A percentile compares a stretch with the other conserved stretches of the same genome.
phyloP scores from a whole-genome alignment of 2,888 invertebrate genomes.

The Gerris lacustris region DNA sequence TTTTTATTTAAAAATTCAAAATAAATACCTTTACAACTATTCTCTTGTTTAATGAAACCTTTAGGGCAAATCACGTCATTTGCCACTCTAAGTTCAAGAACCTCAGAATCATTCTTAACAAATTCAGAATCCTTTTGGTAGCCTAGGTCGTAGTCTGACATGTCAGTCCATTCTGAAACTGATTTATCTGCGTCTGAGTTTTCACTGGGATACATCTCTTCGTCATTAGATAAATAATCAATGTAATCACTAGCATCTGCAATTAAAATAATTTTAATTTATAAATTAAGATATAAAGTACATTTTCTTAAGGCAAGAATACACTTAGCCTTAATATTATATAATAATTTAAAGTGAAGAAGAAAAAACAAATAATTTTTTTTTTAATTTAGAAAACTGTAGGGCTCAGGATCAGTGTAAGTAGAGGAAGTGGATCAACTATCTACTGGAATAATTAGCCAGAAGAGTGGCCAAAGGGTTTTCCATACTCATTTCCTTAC shows the following conservation, averaged over 20 bases:
- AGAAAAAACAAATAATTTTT: too few relatives aligned
- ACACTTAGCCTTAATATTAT: too few relatives aligned
- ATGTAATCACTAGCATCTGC: background rate
- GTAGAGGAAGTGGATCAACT: too few relatives aligned
- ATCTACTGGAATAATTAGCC: too few relatives aligned
- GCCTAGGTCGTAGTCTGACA: constrained; percentile 11
- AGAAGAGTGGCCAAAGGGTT: too few relatives aligned
- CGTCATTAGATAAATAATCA: background rate
- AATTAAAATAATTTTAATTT: background rate
- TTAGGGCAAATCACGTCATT: constrained; percentile 15
- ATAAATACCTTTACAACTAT: constrained; percentile 6
- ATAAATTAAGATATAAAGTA: too few relatives aligned
- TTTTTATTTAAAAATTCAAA: too few relatives aligned
- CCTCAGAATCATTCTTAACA: background rate
- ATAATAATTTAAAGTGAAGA: too few relatives aligned
- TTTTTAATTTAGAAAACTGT: too few relatives aligned
- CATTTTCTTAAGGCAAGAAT: too few relatives aligned
- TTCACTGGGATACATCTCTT: constrained; percentile 7
- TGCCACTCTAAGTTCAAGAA: constrained; percentile 6
- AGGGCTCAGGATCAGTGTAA: too few relatives aligned
- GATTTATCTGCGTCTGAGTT: constrained; percentile 2
- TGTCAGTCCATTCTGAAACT: background rate
- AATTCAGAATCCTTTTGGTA: constrained; percentile 11
- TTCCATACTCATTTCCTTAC: too few relatives aligned
- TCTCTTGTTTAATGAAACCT: constrained; percentile 30